Evolutionary conservation across 2,888 invertebrate genomes (phyloP), one percentile per base, ranked within the genome.

Genomic region (Noctua fimbriata): DNA sequence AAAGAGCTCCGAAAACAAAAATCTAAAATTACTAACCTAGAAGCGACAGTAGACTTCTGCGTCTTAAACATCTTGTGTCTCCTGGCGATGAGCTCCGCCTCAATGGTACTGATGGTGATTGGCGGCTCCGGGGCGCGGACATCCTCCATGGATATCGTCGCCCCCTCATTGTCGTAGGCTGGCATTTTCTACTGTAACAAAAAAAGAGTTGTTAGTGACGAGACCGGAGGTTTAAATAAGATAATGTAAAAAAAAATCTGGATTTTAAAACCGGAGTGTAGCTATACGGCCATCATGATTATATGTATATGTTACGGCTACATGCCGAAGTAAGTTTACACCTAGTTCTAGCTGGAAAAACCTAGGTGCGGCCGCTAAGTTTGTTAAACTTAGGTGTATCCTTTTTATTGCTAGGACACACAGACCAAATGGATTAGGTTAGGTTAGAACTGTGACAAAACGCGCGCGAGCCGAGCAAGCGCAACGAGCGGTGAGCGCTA

Each of bases 31-130:
- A 28, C 63, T n/a, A 14, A 89, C 89, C 89, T 88, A 1, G 98
- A 97, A 88, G 98, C 97, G 65, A 98, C 94, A 16, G 98, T 98
- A 44, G 98, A 98, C 89, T 97, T 97, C 94, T 98, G 98, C 44
- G 97, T 95, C 88, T 97, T 97, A 60, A 96, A 90, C 93, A 94
- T 93, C 28, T 92, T 91, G 60, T 92, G 89, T 65, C 96, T 92
- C 85, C 94, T 93, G 12, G 93, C 92, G 1, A 92, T 91, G 4
- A 96, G 85, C 65, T 95, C 95, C 79, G 94, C 92, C 76, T 93
- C 93, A 36, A 95, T 95, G 7, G 94, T 95, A 88, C 89, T 95
- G 80, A 94, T 94, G n/a, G 92, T 93, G 77, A 93, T 90, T 0
- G 93, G 90, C 5, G 90, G 86, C 2, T 94, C 93, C 0, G 91